A percentile compares a stretch with the other conserved stretches of the same genome.
Evolutionary conservation across 2,888 invertebrate genomes (phyloP).

Genomic region (Heliconius erato): DNA sequence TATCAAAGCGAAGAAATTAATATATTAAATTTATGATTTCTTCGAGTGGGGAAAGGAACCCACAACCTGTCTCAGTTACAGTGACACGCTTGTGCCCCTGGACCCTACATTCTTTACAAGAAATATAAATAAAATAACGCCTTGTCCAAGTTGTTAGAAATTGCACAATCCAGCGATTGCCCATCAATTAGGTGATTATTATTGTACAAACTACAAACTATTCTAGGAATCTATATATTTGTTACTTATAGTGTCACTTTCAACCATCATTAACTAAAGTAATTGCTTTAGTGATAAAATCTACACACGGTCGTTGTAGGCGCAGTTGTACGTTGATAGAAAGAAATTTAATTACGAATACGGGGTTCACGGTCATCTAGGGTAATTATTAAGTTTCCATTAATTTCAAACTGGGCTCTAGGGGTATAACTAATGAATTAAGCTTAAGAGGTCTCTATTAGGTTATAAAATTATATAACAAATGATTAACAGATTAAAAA

Average conservation of each 20-base stretch:
- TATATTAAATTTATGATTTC: too few relatives aligned
- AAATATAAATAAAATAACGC: not conserved
- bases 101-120: too few relatives aligned
- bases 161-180: not conserved
- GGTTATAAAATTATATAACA: too few relatives aligned
- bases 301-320: not conserved
- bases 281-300: constrained; percentile 20
- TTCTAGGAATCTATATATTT: constrained; percentile 8
- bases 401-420: not conserved
- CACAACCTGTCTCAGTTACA: too few relatives aligned
- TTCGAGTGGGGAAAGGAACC: too few relatives aligned
- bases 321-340: not conserved
- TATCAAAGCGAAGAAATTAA: too few relatives aligned
- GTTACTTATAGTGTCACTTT: constrained; percentile 15
- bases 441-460: not conserved
- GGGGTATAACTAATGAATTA: constrained; percentile 15
- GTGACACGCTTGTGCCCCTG: too few relatives aligned
- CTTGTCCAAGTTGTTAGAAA: not conserved
- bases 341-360: constrained; percentile 7
- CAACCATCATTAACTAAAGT: constrained; percentile 19
- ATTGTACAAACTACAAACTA: not conserved
- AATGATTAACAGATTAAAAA: too few relatives aligned
- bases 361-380: not conserved
- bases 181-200: constrained; percentile 8
- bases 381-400: not conserved